Evolutionary conservation across 2,797 vertebrate species (phyloP), one percentile per base, ranked within the genome.

Genomic region (Ctenosaura bakeri): DNA sequence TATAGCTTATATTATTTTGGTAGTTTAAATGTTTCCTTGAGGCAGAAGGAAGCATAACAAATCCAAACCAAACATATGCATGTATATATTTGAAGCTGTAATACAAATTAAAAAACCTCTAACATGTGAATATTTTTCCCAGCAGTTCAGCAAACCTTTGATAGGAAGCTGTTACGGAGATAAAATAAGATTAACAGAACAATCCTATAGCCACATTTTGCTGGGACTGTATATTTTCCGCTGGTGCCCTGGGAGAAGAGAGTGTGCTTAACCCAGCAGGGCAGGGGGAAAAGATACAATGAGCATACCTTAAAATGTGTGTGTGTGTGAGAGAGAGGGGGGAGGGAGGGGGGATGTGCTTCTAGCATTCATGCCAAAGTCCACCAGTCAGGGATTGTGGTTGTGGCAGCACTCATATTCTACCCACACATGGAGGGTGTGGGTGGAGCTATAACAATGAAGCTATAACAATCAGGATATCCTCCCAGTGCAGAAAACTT

Each of bases 91-190:
- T 90, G 46, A 94, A 91, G 54, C 13, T 84, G 4, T 71, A 8
- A 87, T 38, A 66, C 6, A 83, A 13, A 82, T 69, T 56, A n/a
- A 64, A 62, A 54, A 86, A 42, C 24, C 8, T 56, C 50, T 79
- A 10, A 87, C 29, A 54, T 54, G 26, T 50, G 38, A 66, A 35
- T 78, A 93, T 4, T 74, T 91, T 85, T 92, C 79, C 32, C 69
- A 84, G 3, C 35, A 88, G 54, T 86, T 92, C 83, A 95, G 88
- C 32, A 85, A 14, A 22, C 73, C 69, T 46, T 71, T 93, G n/a
- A 79, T 80, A 35, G 89, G 82, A 80, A 62, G 73, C 3, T 87
- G 69, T 38, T 71, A 74, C 92, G 35, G 42, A 59, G 86, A 76
- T n/a, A 64, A 0, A 0, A 54, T 86, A 64, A 71, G 50, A 32